Percentiles rank a stretch among this genome's conserved stretches.
Evolutionary conservation across 1,140 invertebrate genomes (phyloP).

Genomic region (Macrotrachela quadricornifera): DNA sequence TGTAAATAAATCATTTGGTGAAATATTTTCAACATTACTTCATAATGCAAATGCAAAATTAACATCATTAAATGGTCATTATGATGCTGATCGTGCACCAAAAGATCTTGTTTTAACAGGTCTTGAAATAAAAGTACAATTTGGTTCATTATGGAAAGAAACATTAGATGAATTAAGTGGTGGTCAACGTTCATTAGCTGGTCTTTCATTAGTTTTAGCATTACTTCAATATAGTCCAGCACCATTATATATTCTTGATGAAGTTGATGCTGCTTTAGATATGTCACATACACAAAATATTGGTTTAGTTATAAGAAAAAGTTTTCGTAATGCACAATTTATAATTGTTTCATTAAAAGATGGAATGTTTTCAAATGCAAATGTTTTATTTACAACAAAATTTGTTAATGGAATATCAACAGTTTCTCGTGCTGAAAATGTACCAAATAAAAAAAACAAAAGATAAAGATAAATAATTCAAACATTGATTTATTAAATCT

Average conservation of each 20-base stretch:
- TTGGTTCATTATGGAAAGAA: conserved; percentile 87
- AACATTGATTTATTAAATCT: too few relatives aligned
- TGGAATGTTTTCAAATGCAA: conserved; percentile 98
- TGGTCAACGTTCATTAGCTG: conserved; percentile 82
- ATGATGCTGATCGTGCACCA: conserved; percentile 39
- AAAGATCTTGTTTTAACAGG: conserved; percentile 30
- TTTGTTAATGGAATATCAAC: conserved; percentile 87
- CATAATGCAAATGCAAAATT: conserved; percentile 69
- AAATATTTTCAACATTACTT: conserved; percentile 72
- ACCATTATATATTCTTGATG: conserved; percentile 91
- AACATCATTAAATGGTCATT: conserved; percentile 46
- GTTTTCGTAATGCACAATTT: conserved; percentile 87
- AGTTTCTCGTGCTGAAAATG: conserved; percentile 39
- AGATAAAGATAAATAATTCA: too few relatives aligned
- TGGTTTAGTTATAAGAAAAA: conserved; percentile 72
- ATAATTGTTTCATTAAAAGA: conserved; percentile 96
- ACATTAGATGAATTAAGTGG: conserved; percentile 81
- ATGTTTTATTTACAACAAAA: conserved; percentile 79
- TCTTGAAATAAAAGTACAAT: conserved; percentile 72
- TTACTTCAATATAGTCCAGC: conserved; percentile 92
- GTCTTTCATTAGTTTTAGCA: conserved; percentile 78
- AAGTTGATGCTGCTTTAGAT: conserved; percentile 94
- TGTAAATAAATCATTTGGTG: conserved; percentile 61
- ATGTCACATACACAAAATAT: conserved; percentile 97
- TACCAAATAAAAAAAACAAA: background rate